Percentiles rank a stretch among this genome's conserved stretches.
Conservation (phyloP, 1,140 invertebrate genomes). For the Drusus annulatus region DNA sequence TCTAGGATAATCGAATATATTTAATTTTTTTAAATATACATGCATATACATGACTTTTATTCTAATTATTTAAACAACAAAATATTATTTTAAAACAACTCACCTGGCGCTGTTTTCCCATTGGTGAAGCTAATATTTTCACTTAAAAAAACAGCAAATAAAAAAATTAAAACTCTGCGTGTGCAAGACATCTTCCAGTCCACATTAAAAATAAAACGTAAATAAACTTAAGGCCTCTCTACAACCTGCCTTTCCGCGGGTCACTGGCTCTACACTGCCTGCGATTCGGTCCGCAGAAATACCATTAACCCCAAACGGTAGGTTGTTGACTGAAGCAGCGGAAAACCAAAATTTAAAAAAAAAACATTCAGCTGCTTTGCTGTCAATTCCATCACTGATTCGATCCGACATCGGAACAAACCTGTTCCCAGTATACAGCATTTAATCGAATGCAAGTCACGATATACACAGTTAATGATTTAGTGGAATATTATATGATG, state of each 20-base stretch:
- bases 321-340: constrained; percentile 34
- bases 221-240: not conserved
- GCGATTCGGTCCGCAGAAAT: constrained; percentile 23
- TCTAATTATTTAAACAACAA: too few relatives aligned
- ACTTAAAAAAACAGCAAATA: constrained; percentile 9
- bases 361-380: too few relatives aligned
- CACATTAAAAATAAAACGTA: too few relatives aligned
- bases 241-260: constrained; percentile 22
- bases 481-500: too few relatives aligned
- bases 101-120: constrained; percentile 54
- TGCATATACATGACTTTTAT: too few relatives aligned
- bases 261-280: not conserved
- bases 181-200: too few relatives aligned
- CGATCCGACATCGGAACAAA: constrained; percentile 32
- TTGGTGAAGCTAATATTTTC: not conserved
- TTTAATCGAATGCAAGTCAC: constrained; percentile 21
- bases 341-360: not conserved
- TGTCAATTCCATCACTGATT: constrained; percentile 21
- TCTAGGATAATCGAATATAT: too few relatives aligned
- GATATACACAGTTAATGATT: not conserved
- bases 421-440: constrained; percentile 14
- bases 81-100: not conserved
- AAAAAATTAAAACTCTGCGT: not conserved
- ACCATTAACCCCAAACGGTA: not conserved
- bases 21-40: too few relatives aligned